phyloP scores from a whole-genome alignment of 2,888 invertebrate genomes.

The Drosophila acutilabella region DNA sequence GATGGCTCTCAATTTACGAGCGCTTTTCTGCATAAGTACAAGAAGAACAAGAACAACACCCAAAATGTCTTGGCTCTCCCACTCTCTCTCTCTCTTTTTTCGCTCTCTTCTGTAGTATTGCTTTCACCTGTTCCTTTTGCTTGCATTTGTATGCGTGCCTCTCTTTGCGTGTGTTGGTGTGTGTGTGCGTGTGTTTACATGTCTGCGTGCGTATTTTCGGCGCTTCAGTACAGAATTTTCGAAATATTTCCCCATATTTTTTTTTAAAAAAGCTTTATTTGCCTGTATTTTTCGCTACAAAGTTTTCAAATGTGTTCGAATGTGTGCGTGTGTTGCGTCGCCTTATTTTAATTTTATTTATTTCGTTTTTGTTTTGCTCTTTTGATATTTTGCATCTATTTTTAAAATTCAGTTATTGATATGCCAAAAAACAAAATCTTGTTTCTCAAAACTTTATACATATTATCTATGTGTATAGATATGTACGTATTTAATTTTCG shows the following conservation, averaged over 20 bases:
- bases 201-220: constrained; percentile 11
- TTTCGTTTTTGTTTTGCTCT: constrained; percentile 46
- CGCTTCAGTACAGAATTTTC: constrained; percentile 30
- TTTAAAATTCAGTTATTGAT: constrained; percentile 82
- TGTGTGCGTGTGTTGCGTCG: constrained; percentile 20
- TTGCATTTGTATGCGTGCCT: constrained; percentile 15
- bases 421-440: constrained; percentile 70
- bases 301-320: constrained; percentile 12
- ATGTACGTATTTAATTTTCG: constrained; percentile 24
- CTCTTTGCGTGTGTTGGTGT: constrained; percentile 22
- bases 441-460: constrained; percentile 30
- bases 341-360: constrained; percentile 26
- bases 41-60: constrained; percentile 7
- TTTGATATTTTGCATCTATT: constrained; percentile 63
- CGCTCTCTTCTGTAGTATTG: constrained; percentile 30
- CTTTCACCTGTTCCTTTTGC: constrained; percentile 48
- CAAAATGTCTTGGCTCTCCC: constrained; percentile 17
- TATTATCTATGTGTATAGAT: constrained; percentile 10
- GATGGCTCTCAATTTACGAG: constrained; percentile 55
- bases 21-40: constrained; percentile 37
- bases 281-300: constrained; percentile 46
- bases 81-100: constrained; percentile 10
- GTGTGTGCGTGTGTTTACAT: not conserved
- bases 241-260: constrained; percentile 57
- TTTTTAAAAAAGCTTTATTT: constrained; percentile 27